Evolutionary conservation across 2,888 invertebrate species (phyloP), one percentile per base, ranked within the genome.

Genomic region (Fragum whitleyi): DNA sequence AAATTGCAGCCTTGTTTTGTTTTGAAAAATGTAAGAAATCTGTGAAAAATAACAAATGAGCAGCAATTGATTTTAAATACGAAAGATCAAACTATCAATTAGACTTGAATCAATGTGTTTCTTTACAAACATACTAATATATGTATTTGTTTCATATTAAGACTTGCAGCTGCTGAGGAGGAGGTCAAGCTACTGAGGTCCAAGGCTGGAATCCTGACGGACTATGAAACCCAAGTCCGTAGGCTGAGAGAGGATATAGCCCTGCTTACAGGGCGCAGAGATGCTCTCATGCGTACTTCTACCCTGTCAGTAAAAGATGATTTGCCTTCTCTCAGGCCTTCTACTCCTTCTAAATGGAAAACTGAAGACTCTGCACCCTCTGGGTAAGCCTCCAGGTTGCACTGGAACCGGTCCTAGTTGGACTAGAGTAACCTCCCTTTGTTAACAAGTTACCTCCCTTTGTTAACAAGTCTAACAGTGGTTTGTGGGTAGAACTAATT

Each of bases 141-240:
- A 5, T 26, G 23, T 7, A 14, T 70, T 70, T 70, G 26, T 70
- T 70, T 70, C 62, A 61, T 36, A 9, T 53, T 23, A 86, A 93
- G 93, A 88, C 88, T 93, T 57, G 87, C 90, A 62, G 79, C 86
- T 65, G 90, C 92, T 14, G 92, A 93, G 77, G 92, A 92, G 62
- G 93, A 94, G 74, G 77, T 91, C 61, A 83, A 87, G 74, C 83
- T 86, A 36, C 80, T 93, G 84, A 86, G 92, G 71, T 82, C 91
- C 62, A 91, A 92, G 76, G 90, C 91, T 26, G 90, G 91, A 32
- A 77, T 93, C 62, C 85, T 93, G 61, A 91, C 90, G 69, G 91
- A 92, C 75, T 93, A 92, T 77, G 93, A 93, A 78, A 90, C 89
- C 36, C 92, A 93, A 86, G 87, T 93, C 42, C 91, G 92, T n/a